These are phyloP conservation scores for Hydropsyche tenuis DNA, from an alignment of 1,140 invertebrate genomes.

Conservation along the genomic window DNA sequence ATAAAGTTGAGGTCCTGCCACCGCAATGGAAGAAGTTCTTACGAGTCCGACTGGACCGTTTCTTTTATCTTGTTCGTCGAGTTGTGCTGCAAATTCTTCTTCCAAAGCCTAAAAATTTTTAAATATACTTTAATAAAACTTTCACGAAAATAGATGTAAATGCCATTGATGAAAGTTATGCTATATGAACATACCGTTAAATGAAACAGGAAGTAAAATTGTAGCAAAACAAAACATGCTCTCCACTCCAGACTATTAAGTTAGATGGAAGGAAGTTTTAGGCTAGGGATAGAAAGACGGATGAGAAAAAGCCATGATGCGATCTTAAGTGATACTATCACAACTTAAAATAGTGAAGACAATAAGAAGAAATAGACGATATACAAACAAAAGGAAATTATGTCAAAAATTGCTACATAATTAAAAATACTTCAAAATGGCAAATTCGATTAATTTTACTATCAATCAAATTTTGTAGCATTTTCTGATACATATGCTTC, in stretches of 20 bases:
- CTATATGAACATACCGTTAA: slow-evolving; percentile 10
- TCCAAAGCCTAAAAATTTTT: slow-evolving; percentile 65
- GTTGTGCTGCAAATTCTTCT: slow-evolving; percentile 70
- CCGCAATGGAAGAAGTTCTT: slow-evolving; percentile 54
- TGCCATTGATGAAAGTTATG: not conserved
- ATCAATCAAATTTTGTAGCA: too few relatives aligned
- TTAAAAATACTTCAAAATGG: too few relatives aligned
- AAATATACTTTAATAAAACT: slow-evolving; percentile 17
- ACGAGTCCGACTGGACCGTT: slow-evolving; percentile 53
- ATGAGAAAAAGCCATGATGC: not conserved
- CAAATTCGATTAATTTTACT: too few relatives aligned
- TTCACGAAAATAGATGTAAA: not conserved
- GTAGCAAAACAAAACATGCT: slow-evolving; percentile 26
- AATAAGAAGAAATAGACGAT: too few relatives aligned
- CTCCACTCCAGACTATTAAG: slow-evolving; percentile 1
- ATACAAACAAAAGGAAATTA: too few relatives aligned
- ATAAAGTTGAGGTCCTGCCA: slow-evolving; percentile 56
- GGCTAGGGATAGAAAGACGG: not conserved
- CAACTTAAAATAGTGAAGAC: too few relatives aligned
- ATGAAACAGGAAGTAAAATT: slow-evolving; percentile 6
- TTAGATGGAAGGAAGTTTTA: not conserved
- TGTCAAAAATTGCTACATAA: too few relatives aligned
- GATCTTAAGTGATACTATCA: not conserved
- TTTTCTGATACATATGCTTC: too few relatives aligned
- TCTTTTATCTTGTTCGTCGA: slow-evolving; percentile 69